phyloP scores from a whole-genome alignment of 2,888 invertebrate genomes.

The Hirtodrosophila histrioides region DNA sequence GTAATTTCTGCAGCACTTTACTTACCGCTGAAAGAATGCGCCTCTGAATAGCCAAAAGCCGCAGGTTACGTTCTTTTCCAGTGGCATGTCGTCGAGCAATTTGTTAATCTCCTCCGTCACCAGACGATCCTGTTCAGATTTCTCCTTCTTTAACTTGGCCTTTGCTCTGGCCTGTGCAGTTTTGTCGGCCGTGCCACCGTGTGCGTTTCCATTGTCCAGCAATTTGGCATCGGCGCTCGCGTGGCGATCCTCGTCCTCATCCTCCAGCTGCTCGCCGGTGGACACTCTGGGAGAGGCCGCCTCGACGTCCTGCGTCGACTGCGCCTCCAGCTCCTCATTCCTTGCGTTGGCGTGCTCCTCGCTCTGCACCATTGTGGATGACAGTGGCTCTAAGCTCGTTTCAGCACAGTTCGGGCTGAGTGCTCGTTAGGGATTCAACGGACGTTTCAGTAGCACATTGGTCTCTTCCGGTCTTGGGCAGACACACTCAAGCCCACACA shows the following conservation, averaged over 20 bases:
- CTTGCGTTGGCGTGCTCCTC: conserved; percentile 27
- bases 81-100: conserved; percentile 85
- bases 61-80: conserved; percentile 88
- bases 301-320: conserved; percentile 36
- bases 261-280: conserved; percentile 24
- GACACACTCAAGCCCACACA: conserved; percentile 12
- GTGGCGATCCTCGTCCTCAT: conserved; percentile 46
- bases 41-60: conserved; percentile 88
- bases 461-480: conserved; percentile 35
- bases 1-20: neutral
- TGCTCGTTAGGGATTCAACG: neutral
- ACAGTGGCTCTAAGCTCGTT: neutral
- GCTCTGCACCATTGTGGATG: conserved; percentile 57
- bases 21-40: conserved; percentile 86
- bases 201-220: conserved; percentile 66
- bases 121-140: conserved; percentile 76
- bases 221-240: conserved; percentile 65
- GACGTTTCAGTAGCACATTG: conserved; percentile 29
- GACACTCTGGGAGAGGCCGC: conserved; percentile 1
- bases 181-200: conserved; percentile 12
- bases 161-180: conserved; percentile 40
- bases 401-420: neutral
- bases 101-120: conserved; percentile 85
- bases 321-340: conserved; percentile 17
- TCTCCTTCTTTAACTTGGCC: conserved; percentile 62